These are phyloP conservation scores for Sebastolobus altivelis DNA, from an alignment of 2,797 vertebrate genomes.

Conservation along the genomic window DNA sequence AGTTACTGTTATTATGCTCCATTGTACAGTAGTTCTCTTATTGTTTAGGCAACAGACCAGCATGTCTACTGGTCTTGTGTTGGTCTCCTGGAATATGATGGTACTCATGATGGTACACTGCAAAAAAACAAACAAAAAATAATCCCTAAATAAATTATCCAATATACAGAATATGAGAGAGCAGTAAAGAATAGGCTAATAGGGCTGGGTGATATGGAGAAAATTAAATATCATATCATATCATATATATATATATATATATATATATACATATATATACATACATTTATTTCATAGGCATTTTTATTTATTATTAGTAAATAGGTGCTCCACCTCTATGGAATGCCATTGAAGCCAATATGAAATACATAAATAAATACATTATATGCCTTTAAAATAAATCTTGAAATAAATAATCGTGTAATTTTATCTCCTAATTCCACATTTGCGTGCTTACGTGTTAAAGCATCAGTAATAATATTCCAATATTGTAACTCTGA, in stretches of 20 bases:
- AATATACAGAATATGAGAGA: background rate
- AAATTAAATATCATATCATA: no score
- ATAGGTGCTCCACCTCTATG: no score
- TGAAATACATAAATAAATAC: no score
- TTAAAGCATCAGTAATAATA: background rate
- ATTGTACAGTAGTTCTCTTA: background rate
- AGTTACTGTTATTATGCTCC: background rate
- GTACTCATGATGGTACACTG: background rate
- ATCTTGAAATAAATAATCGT: no score
- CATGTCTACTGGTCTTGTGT: background rate
- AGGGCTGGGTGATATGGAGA: no score
- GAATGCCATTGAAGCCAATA: no score
- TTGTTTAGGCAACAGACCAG: constrained; percentile 47
- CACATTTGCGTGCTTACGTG: background rate
- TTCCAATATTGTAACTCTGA: background rate
- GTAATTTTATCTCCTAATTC: no score
- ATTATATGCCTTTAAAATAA: no score
- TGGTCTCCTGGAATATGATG: background rate
- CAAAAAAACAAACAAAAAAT: background rate
- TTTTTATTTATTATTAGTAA: no score
- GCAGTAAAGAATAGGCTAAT: background rate
- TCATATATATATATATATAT: no score
- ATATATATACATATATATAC: no score
- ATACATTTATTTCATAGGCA: no score
- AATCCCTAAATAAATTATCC: background rate